Conservation (phyloP, 2,113 vertebrate genomes). For the Ornithorhynchus anatinus region DNA sequence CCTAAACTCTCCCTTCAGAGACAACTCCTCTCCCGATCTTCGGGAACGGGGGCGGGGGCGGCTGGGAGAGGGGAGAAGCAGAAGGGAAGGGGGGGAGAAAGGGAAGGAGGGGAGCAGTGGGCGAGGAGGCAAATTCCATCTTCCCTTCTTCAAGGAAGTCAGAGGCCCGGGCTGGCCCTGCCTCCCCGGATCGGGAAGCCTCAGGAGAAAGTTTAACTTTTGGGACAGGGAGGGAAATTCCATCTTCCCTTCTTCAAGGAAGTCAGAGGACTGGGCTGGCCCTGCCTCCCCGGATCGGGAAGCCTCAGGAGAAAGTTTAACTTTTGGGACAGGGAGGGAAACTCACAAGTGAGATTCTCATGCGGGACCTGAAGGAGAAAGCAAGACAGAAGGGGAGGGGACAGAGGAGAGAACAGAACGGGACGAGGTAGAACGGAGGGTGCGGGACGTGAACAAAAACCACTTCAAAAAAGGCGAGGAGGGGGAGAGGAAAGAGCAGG, state of each 20-base stretch:
- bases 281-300: no score
- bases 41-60: no score
- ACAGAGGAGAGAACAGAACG: not conserved
- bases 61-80: no score
- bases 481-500: not conserved
- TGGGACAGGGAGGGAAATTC: no score
- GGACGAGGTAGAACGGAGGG: not conserved
- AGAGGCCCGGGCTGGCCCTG: not conserved
- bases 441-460: not conserved
- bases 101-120: not conserved
- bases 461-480: not conserved
- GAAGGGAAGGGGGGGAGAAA: not conserved
- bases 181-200: no score
- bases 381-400: not conserved
- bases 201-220: not conserved
- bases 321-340: no score
- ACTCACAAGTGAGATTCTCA: no score
- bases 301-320: not conserved
- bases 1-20: not conserved
- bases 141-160: not conserved
- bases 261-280: not conserved
- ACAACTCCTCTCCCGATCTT: rapidly evolving
- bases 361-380: no score
- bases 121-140: no score
- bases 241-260: not conserved